Conservation (phyloP, 2,888 invertebrate genomes). For the Schizaphis graminum region DNA sequence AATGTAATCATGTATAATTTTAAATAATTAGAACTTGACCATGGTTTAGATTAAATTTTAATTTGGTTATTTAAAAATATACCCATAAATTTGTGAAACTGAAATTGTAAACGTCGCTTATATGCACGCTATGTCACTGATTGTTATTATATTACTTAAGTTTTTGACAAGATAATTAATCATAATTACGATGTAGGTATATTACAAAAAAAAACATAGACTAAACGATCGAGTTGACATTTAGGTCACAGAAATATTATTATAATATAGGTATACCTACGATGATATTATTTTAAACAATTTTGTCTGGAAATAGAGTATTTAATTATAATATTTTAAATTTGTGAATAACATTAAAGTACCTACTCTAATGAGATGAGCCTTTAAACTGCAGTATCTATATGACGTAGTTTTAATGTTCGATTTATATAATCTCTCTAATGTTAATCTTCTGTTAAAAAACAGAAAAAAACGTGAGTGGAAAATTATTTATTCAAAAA, state of each 20-base stretch:
- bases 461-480: not conserved
- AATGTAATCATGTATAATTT: too few relatives aligned
- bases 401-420: not conserved
- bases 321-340: not conserved
- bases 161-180: conserved; percentile 57
- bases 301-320: not conserved
- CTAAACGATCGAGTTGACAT: conserved; percentile 38
- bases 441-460: too few relatives aligned
- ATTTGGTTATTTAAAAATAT: too few relatives aligned
- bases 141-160: conserved; percentile 1
- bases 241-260: conserved; percentile 21
- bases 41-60: too few relatives aligned
- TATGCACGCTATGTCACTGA: too few relatives aligned
- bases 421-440: too few relatives aligned
- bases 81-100: too few relatives aligned
- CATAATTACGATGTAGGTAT: conserved; percentile 7
- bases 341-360: not conserved
- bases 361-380: not conserved
- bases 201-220: not conserved
- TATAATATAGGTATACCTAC: not conserved
- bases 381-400: not conserved
- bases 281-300: not conserved
- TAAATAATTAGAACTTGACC: too few relatives aligned
- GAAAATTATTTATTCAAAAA: not conserved
- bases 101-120: too few relatives aligned